Evolutionary conservation across 92 coral and sea anemone genomes (phyloP), one percentile per base, ranked within the genome.

Genomic region (Bergia puertoricense): DNA sequence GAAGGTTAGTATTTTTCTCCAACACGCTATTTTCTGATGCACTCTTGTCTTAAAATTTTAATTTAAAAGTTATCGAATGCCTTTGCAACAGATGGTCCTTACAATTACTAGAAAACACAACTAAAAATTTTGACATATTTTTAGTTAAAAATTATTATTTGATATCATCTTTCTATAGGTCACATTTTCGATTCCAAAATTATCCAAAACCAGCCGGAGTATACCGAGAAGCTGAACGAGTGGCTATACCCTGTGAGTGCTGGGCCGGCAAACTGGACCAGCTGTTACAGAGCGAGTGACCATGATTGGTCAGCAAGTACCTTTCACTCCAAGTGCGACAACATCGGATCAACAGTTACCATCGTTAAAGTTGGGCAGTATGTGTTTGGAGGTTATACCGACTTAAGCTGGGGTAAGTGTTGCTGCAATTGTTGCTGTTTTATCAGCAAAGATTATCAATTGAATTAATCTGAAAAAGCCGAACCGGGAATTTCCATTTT

Each of bases 181-280:
- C 98, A 92, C 30, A 79, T 74, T 5, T 67, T 95, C 43, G 77
- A 89, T 40, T 93, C 92, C 36, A 76, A 82, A n/a, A 90, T 95
- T 72, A 90, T 95, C 7, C 45, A 41, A 2, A 89, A 91, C 88
- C 80, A 88, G 2, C 75, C 92, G 0, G 81, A 90, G 45, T 95
- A 93, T 74, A 89, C 85, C 79, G 94, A 89, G 77, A 82, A 88
- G 23, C 86, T 95, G 14, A 91, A 89, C 39, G 92, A 90, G 8
- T 95, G 98, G 98, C 89, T 95, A 22, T 91, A 54, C 23, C 96
- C 96, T 0, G 96, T 90, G n/a, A 88, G 89, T 8, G 62, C 76
- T 23, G 74, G 37, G 5, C 86, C 86, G 7, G 76, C 54, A 20
- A 82, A 68, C 14, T 82, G 86, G 86, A 42, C 14, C 2, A 18